phyloP scores from a whole-genome alignment of 2,113 vertebrate genomes.

The Panthera tigris region DNA sequence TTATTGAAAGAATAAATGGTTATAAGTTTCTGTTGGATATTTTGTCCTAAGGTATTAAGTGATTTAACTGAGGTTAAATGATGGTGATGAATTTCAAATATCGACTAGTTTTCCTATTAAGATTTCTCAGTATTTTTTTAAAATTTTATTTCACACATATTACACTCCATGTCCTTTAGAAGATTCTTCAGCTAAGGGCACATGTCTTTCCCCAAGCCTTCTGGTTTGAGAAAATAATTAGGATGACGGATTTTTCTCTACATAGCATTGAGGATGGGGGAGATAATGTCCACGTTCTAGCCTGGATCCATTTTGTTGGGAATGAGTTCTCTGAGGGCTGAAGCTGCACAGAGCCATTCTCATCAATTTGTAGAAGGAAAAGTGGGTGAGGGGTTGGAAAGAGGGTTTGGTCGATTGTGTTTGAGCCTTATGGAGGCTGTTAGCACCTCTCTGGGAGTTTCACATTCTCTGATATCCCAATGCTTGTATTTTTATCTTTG shows the following conservation, averaged over 20 bases:
- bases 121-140: neutral
- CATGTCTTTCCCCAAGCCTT: neutral
- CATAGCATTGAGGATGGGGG: neutral
- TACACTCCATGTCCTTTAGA: neutral
- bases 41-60: neutral
- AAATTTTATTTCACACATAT: neutral
- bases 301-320: neutral
- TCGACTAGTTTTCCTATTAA: neutral
- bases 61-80: neutral
- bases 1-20: neutral
- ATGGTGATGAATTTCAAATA: neutral
- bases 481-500: neutral
- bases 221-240: neutral
- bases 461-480: neutral
- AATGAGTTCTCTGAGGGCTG: too few relatives aligned
- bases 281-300: neutral
- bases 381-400: neutral
- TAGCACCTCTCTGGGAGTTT: neutral
- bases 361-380: neutral
- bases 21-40: neutral
- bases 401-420: neutral
- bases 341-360: accelerated
- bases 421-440: neutral
- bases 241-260: neutral
- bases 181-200: neutral